phyloP scores from a whole-genome alignment of 2,797 vertebrate species.

The Acestrorhynchus altus region DNA sequence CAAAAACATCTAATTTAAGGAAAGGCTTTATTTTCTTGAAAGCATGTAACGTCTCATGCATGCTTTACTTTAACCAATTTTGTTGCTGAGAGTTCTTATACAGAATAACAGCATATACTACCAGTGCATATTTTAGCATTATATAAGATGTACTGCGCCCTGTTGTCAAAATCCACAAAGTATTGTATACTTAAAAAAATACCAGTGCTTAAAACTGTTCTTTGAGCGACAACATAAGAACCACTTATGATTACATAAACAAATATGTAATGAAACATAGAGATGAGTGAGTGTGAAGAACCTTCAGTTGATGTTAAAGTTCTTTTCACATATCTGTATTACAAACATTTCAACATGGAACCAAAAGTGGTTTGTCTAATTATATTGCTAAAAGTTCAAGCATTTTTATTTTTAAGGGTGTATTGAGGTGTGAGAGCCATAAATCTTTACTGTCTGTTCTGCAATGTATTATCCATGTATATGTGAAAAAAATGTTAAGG shows the following conservation, averaged over 20 bases:
- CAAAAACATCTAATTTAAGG: neutral
- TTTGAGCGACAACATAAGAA: too few species aligned
- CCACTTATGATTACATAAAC: too few species aligned
- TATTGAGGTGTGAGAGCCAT: neutral
- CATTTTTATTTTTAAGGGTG: too few species aligned
- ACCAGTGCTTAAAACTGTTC: too few species aligned
- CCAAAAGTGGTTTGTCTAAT: too few species aligned
- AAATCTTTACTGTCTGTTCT: neutral
- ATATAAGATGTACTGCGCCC: neutral
- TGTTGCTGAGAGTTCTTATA: neutral
- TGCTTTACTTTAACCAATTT: neutral
- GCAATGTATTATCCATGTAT: neutral
- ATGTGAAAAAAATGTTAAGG: too few species aligned
- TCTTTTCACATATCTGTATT: too few species aligned
- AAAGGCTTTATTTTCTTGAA: neutral
- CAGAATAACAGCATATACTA: neutral
- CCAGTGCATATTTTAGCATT: neutral
- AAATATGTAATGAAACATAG: too few species aligned
- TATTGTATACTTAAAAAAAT: neutral
- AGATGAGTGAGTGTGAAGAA: too few species aligned
- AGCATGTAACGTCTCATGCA: neutral
- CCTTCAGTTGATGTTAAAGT: too few species aligned
- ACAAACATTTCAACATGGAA: too few species aligned
- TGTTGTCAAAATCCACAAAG: neutral
- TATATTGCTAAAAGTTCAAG: too few species aligned